These are phyloP conservation scores for Entomyzon cyanotis DNA, from an alignment of 2,113 vertebrate species.

Conservation along the genomic window DNA sequence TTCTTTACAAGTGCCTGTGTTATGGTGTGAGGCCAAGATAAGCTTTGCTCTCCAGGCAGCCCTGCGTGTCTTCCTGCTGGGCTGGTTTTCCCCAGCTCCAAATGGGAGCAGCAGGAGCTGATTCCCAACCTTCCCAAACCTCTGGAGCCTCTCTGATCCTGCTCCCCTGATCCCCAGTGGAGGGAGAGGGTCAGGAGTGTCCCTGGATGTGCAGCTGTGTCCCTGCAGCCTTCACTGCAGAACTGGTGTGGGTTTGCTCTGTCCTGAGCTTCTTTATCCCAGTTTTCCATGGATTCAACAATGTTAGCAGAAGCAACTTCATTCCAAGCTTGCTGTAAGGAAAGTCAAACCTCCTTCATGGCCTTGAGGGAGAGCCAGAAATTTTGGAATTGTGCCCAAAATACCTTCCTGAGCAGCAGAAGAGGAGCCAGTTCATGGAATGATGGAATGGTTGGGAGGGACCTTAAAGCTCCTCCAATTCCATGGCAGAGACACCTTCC, in stretches of 20 bases:
- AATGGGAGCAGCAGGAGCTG: background rate
- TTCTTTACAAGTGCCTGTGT: background rate
- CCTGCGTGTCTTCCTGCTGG: background rate
- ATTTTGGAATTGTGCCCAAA: background rate
- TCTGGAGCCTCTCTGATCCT: background rate
- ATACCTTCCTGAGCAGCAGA: background rate
- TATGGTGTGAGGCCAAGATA: background rate
- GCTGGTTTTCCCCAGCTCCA: background rate
- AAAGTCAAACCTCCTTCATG: rapidly evolving
- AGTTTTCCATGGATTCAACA: background rate
- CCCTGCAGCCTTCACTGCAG: background rate
- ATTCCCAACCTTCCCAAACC: background rate
- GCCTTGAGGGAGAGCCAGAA: background rate
- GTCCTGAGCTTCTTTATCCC: background rate
- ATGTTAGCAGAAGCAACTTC: rapidly evolving
- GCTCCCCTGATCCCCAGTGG: background rate
- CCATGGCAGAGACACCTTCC: background rate
- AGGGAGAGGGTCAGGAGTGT: rapidly evolving
- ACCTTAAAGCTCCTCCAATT: background rate
- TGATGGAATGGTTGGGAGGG: background rate
- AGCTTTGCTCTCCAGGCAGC: background rate
- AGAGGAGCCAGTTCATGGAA: background rate
- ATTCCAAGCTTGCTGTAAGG: background rate
- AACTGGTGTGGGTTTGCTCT: rapidly evolving
- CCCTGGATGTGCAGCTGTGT: background rate